A percentile compares a stretch with the other conserved stretches of the same genome.
Evolutionary conservation across 2,797 vertebrate genomes (phyloP).

Genomic region (Agapornis canus): DNA sequence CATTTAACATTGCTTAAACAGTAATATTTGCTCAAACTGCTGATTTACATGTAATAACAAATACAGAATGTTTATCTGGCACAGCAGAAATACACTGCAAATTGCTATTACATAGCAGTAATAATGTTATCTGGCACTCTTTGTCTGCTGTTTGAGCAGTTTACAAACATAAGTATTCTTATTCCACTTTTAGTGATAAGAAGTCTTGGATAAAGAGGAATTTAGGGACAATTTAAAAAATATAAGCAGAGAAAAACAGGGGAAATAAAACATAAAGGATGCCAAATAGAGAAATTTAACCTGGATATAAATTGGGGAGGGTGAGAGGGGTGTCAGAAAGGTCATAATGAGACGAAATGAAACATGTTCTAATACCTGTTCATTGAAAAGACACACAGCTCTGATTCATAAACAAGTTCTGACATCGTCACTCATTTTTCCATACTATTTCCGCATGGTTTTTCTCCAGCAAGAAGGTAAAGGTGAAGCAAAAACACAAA

Average conservation of each 20-base stretch:
- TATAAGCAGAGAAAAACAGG: neutral
- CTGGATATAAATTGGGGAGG: neutral
- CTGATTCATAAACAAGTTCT: neutral
- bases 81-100: neutral
- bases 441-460: neutral
- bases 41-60: neutral
- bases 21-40: neutral
- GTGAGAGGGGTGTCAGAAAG: neutral
- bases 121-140: neutral
- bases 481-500: neutral
- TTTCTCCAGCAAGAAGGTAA: constrained; percentile 47
- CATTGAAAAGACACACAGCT: neutral
- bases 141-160: neutral
- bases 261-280: neutral
- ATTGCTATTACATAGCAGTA: neutral
- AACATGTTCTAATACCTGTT: neutral
- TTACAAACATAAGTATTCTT: neutral
- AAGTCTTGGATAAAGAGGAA: neutral
- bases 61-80: neutral
- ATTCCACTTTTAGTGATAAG: neutral
- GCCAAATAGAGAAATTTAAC: neutral
- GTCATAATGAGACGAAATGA: neutral
- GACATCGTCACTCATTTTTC: neutral
- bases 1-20: neutral
- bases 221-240: neutral